Evolutionary conservation across 2,797 vertebrate genomes (phyloP).

Genomic region (Gadopsis marmoratus): DNA sequence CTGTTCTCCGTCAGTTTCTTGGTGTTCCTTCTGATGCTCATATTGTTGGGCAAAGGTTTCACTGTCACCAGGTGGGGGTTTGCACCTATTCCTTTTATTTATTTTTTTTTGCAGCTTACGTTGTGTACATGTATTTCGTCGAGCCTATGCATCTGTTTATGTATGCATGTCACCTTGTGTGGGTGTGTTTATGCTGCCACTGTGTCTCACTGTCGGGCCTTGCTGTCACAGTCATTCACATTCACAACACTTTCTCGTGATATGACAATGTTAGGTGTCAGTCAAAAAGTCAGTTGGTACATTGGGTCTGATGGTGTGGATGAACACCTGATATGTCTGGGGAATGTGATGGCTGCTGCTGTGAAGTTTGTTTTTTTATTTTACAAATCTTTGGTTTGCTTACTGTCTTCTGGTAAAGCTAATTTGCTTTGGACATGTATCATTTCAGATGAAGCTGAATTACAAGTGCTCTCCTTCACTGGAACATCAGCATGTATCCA

Average conservation of each 20-base stretch:
- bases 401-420: constrained; percentile 26
- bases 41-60: constrained; percentile 94
- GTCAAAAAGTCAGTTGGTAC: constrained; percentile 43
- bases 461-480: constrained; percentile 36
- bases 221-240: constrained; percentile 45
- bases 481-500: constrained; percentile 49
- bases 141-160: constrained; percentile 1
- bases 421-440: constrained; percentile 40
- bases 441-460: constrained; percentile 54
- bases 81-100: neutral
- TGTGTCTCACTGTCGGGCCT: constrained; percentile 38
- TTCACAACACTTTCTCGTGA: constrained; percentile 36
- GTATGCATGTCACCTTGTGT: constrained; percentile 39
- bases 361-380: neutral
- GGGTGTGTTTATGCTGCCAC: constrained; percentile 29
- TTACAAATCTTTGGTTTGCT: constrained; percentile 12
- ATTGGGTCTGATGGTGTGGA: constrained; percentile 9
- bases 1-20: constrained; percentile 95
- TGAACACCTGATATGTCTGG: constrained; percentile 33
- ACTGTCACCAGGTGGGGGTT: constrained; percentile 91
- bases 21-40: constrained; percentile 93
- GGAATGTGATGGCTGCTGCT: constrained; percentile 20
- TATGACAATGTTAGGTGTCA: constrained; percentile 50
- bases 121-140: constrained; percentile 10
- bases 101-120: neutral